Percentiles rank a stretch among this genome's conserved stretches.
phyloP scores from a whole-genome alignment of 2,113 vertebrate species.

The Merops nubicus region DNA sequence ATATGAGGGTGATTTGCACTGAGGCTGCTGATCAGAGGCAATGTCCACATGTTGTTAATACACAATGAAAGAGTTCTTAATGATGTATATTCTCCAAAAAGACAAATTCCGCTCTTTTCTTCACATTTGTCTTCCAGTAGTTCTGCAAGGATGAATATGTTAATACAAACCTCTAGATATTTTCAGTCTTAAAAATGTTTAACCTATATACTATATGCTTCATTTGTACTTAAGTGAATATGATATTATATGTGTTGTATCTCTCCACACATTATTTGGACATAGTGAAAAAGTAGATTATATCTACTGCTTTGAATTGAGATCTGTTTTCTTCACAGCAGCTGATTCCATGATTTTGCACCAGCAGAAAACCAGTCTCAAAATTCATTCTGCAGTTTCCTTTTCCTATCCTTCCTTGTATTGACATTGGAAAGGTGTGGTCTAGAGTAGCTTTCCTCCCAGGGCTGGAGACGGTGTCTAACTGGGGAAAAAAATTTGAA shows the following conservation, averaged over 20 bases:
- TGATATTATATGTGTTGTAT: not conserved
- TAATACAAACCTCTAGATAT: not conserved
- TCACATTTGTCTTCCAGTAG: not conserved
- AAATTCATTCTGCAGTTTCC: not conserved
- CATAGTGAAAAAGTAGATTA: not conserved
- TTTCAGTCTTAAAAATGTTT: not conserved
- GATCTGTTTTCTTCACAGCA: not conserved
- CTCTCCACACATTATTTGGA: not conserved
- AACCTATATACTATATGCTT: not conserved
- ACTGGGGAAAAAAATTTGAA: too few species aligned
- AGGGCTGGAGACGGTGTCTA: not conserved
- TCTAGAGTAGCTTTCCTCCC: not conserved
- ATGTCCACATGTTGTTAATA: slow-evolving; percentile 18
- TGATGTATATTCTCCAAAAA: not conserved
- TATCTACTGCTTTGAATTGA: too few species aligned
- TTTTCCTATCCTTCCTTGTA: not conserved
- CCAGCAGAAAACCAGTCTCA: not conserved
- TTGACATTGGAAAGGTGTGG: not conserved
- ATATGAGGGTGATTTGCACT: not conserved
- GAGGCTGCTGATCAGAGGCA: slow-evolving; percentile 22
- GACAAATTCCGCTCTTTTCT: too few species aligned
- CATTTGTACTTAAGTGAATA: not conserved
- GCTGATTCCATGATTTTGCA: not conserved
- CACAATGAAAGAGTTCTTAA: slow-evolving; percentile 21
- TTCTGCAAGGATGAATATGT: not conserved